Evolutionary conservation across 2,888 invertebrate species (phyloP), one percentile per base, ranked within the genome.

Genomic region (Melinaea menophilus): DNA sequence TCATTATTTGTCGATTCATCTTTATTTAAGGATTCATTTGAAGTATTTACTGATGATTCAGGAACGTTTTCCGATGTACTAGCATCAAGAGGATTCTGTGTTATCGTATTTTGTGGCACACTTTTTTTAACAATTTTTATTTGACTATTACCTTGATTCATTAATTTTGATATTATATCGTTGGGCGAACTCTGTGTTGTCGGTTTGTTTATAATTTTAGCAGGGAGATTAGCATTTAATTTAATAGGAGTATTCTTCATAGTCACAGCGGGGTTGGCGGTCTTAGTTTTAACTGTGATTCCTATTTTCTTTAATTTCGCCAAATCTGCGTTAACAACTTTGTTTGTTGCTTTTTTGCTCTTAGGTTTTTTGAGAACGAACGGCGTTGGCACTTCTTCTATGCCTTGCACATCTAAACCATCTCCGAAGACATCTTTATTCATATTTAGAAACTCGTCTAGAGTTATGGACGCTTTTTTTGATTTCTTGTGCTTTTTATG

Each of bases 361-460:
- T 84, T 86, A n/a, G 82, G 73, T 48, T 82, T 82, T 72, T 88
- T 89, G 45, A 80, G 75, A 47, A 90, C 81, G 54, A 82, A 78
- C 69, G 79, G 81, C 7, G 88, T 84, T 0, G 90, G 90, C n/a
- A 90, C 81, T 78, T 90, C 90, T 73, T 88, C 89, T 66, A 89
- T 78, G 4, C 90, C 90, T 69, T 90, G 86, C 68, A 89, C 81
- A 73, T 90, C 85, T 62, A 90, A 71, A 33, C 81, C 88, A 75
- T 90, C 89, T 41, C 90, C 90, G 75, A 91, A 91, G 2, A 91
- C 87, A 72, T 91, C 90, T 71, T 84, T 82, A 69, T 91, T 90
- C 91, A 91, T 91, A 71, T 84, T 90, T 33, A 91, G 71, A 66
- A 91, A 91, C 68, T 91, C 88, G 71, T 90, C 88, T 12, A 91